Conservation (phyloP, 2,113 vertebrate species). For the Melanocharis versteri region DNA sequence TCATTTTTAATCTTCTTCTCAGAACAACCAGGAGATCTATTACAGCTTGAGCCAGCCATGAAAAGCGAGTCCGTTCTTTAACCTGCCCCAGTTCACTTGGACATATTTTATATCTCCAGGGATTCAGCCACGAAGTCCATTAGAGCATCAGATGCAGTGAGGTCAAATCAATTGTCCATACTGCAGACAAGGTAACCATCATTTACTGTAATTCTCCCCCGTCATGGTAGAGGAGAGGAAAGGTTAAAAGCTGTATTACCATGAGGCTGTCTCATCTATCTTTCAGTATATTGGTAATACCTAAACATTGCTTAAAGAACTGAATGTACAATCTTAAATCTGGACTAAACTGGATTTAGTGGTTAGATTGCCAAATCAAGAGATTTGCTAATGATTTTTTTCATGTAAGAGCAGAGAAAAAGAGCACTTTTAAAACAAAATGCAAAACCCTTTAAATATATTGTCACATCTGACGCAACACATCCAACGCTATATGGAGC, state of each 20-base stretch:
- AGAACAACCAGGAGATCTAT: conserved; percentile 63
- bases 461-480: background rate
- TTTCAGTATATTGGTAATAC: conserved; percentile 65
- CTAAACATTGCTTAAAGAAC: conserved; percentile 70
- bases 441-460: background rate
- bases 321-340: conserved; percentile 7
- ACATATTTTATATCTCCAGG: conserved; percentile 77
- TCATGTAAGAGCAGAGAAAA: background rate
- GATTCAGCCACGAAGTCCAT: conserved; percentile 81
- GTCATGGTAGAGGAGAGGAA: conserved; percentile 85
- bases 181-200: conserved; percentile 83
- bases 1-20: conserved; percentile 73
- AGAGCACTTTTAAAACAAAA: background rate
- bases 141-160: conserved; percentile 78
- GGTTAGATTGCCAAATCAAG: background rate
- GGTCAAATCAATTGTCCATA: conserved; percentile 86
- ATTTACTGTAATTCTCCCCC: conserved; percentile 87
- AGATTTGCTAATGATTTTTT: background rate
- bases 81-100: conserved; percentile 72
- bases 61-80: conserved; percentile 68
- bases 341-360: background rate
- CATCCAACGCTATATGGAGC: background rate
- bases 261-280: conserved; percentile 75
- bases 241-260: conserved; percentile 83
- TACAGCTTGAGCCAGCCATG: conserved; percentile 50